Conservation (phyloP, 2,113 vertebrate genomes). For the Oreocharis arfaki region DNA sequence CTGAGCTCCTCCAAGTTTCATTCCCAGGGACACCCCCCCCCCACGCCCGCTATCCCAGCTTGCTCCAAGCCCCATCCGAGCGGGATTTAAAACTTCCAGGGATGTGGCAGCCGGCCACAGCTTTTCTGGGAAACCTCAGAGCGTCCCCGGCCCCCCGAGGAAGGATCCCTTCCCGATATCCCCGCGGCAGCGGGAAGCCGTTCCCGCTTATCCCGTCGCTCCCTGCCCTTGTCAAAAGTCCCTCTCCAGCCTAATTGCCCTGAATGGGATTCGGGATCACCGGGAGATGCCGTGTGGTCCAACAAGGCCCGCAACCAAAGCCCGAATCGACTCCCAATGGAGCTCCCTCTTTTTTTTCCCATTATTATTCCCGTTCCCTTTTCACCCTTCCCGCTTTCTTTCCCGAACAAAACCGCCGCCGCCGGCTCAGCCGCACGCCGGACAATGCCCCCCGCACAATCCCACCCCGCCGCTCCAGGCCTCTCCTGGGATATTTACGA, state of each 20-base stretch:
- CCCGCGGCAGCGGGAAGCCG: background rate
- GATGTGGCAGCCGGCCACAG: background rate
- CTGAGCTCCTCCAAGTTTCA: background rate
- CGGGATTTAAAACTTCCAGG: background rate
- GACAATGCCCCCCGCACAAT: conserved; percentile 66
- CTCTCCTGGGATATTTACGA: conserved; percentile 75
- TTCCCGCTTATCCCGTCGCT: background rate
- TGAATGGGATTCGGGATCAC: background rate
- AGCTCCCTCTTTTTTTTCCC: background rate
- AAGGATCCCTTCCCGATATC: background rate
- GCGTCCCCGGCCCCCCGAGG: too few relatives aligned
- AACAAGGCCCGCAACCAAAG: background rate
- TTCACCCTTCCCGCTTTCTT: conserved; percentile 14
- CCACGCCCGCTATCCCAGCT: too few relatives aligned
- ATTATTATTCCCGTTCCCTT: background rate
- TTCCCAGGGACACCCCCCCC: too few relatives aligned
- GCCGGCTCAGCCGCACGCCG: conserved; percentile 66
- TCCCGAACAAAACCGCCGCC: background rate
- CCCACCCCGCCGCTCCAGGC: conserved; percentile 70
- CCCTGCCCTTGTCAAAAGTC: background rate
- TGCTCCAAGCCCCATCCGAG: rapidly evolving
- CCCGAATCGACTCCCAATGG: background rate
- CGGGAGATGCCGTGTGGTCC: background rate
- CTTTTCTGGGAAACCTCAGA: background rate
- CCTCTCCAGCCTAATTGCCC: background rate